phyloP scores from a whole-genome alignment of 2,888 invertebrate genomes.

The Mythimna albipuncta region DNA sequence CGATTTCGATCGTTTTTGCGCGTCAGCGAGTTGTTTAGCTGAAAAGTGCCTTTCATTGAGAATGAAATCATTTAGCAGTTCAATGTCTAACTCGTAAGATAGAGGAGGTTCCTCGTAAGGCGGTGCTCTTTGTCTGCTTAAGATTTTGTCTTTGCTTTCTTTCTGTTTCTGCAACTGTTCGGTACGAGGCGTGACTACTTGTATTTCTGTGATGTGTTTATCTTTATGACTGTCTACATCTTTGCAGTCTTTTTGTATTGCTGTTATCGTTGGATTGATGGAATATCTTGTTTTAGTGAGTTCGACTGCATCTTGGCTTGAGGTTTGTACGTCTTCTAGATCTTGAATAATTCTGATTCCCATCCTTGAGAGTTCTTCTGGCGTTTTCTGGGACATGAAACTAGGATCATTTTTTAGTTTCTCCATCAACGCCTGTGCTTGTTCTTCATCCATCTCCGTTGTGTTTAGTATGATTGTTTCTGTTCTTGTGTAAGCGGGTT shows the following conservation, averaged over 20 bases:
- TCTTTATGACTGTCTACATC: conserved; percentile 82
- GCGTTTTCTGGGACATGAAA: conserved; percentile 86
- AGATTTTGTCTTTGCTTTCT: conserved; percentile 79
- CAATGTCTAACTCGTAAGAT: conserved; percentile 85
- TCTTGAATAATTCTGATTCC: conserved; percentile 85
- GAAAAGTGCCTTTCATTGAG: conserved; percentile 86
- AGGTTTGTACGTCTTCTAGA: conserved; percentile 82
- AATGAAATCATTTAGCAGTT: conserved; percentile 87
- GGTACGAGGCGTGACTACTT: conserved; percentile 91
- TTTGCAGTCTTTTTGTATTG: conserved; percentile 79
- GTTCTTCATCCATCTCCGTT: conserved; percentile 85
- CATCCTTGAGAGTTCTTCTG: conserved; percentile 84
- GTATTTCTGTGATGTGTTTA: conserved; percentile 93
- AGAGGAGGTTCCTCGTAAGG: conserved; percentile 79
- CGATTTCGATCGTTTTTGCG: conserved; percentile 83
- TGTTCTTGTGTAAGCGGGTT: conserved; percentile 86
- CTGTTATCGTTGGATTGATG: conserved; percentile 84
- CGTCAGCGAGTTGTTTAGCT: conserved; percentile 82
- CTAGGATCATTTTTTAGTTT: conserved; percentile 86
- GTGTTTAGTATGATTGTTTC: conserved; percentile 90
- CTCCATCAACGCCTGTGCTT: conserved; percentile 86
- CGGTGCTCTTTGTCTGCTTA: conserved; percentile 84
- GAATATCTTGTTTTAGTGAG: conserved; percentile 86
- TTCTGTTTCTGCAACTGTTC: conserved; percentile 78
- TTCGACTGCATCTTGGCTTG: conserved; percentile 78